These are phyloP conservation scores for Apostichopus japonicus DNA, from an alignment of 35 echinoderm and acorn worm species.

Conservation along the genomic window DNA sequence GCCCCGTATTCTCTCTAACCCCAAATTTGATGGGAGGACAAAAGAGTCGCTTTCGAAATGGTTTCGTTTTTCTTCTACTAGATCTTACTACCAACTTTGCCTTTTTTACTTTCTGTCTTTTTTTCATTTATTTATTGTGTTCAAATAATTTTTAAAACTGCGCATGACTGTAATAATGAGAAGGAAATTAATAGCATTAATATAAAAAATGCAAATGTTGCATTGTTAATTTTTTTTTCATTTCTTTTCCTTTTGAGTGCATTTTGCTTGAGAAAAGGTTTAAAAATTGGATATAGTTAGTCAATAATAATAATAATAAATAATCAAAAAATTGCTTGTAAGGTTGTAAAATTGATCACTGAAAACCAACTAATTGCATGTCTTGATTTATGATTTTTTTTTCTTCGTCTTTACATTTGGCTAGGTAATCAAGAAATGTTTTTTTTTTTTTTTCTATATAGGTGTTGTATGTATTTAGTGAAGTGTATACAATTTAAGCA, in stretches of 20 bases:
- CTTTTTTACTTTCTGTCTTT: background rate
- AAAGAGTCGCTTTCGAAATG: background rate
- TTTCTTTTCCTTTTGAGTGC: slow-evolving; percentile 31
- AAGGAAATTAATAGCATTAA: slow-evolving; percentile 21
- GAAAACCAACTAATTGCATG: slow-evolving; percentile 52
- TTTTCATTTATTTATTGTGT: slow-evolving; percentile 36
- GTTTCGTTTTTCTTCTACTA: background rate
- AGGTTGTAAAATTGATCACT: slow-evolving; percentile 44
- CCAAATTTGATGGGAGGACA: background rate
- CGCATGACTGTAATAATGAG: slow-evolving; percentile 40
- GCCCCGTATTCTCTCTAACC: background rate
- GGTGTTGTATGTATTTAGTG: slow-evolving; percentile 54
- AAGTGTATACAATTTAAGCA: slow-evolving; percentile 43
- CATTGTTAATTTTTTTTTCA: slow-evolving; percentile 12
- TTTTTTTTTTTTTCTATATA: slow-evolving; percentile 24
- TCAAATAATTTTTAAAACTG: background rate
- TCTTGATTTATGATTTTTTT: background rate
- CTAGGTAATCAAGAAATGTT: slow-evolving; percentile 7
- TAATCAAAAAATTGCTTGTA: background rate
- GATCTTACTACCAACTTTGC: slow-evolving; percentile 2
- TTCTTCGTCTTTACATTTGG: slow-evolving; percentile 4
- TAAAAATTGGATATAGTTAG: background rate
- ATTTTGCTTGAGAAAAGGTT: slow-evolving; percentile 25
- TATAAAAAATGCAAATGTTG: background rate
- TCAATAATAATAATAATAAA: background rate